Conservation (phyloP, 1,140 invertebrate species). For the Chrysoperla carnea region DNA sequence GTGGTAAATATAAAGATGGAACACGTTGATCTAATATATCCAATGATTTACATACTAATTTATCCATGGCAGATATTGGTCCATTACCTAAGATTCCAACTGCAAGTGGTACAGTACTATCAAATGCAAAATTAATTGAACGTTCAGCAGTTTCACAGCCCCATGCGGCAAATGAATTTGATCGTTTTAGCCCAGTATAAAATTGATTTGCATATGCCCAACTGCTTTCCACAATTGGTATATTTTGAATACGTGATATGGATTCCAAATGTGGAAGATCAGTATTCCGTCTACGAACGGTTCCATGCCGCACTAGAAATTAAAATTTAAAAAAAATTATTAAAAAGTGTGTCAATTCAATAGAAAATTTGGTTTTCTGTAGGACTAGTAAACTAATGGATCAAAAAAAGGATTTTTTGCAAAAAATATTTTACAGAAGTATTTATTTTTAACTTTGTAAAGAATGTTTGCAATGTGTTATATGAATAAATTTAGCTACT, state of each 20-base stretch:
- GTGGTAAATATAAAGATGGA: constrained; percentile 55
- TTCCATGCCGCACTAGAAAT: too few relatives aligned
- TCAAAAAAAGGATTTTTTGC: too few relatives aligned
- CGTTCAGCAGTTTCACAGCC: constrained; percentile 51
- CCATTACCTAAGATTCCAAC: constrained; percentile 33
- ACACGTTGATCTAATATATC: constrained; percentile 58
- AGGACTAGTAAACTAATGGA: too few relatives aligned
- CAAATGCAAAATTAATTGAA: constrained; percentile 43
- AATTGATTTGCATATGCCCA: constrained; percentile 46
- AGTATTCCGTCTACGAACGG: too few relatives aligned
- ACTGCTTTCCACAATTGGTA: constrained; percentile 53
- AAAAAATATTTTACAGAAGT: too few relatives aligned
- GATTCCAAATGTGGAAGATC: constrained; percentile 31
- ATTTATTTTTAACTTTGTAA: too few relatives aligned
- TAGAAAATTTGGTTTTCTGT: too few relatives aligned
- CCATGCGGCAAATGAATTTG: constrained; percentile 50
- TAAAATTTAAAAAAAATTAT: too few relatives aligned
- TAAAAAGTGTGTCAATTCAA: too few relatives aligned
- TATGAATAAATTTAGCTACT: too few relatives aligned
- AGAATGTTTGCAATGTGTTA: too few relatives aligned
- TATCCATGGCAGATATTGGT: constrained; percentile 51
- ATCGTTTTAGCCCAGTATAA: constrained; percentile 27
- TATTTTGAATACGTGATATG: constrained; percentile 41
- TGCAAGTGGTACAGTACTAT: constrained; percentile 45
- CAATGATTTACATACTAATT: constrained; percentile 53